These are phyloP conservation scores for Branchellion lobata DNA, from an alignment of 2,888 invertebrate genomes.

Conservation along the genomic window DNA sequence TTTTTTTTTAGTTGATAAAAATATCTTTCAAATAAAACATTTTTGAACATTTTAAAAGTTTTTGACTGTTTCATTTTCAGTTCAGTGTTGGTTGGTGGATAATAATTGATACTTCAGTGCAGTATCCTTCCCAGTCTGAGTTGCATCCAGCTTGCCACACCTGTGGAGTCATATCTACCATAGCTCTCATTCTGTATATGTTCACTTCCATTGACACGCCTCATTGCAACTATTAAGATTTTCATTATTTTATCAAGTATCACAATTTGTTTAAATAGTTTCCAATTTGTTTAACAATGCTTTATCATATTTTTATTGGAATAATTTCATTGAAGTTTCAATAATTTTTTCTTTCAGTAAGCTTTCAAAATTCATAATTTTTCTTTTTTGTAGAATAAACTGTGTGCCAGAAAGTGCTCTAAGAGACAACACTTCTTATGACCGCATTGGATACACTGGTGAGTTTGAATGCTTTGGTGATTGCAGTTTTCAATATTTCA, in stretches of 20 bases:
- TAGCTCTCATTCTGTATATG: conserved; percentile 85
- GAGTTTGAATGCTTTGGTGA: not conserved
- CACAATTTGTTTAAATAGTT: not conserved
- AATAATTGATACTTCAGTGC: conserved; percentile 87
- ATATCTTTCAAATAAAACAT: not conserved
- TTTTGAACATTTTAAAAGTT: not conserved
- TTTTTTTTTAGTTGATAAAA: not conserved
- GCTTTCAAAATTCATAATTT: not conserved
- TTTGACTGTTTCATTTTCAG: conserved; percentile 52
- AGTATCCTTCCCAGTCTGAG: conserved; percentile 67
- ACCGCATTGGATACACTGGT: conserved; percentile 46
- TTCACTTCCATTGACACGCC: not conserved
- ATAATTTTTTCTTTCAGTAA: too few relatives aligned
- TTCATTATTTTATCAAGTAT: not conserved
- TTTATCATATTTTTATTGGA: too few relatives aligned
- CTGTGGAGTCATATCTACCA: conserved; percentile 88
- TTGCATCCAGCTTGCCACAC: conserved; percentile 75
- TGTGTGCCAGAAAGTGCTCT: conserved; percentile 43
- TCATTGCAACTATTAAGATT: conserved; percentile 1
- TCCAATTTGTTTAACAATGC: not conserved
- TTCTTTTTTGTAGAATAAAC: conserved; percentile 44
- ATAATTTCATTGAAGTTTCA: too few relatives aligned
- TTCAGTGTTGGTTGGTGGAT: conserved; percentile 98
- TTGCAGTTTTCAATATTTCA: too few relatives aligned
- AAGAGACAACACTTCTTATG: conserved; percentile 45